Conservation (phyloP, 2,888 invertebrate species). For the Craniophora ligustri region DNA sequence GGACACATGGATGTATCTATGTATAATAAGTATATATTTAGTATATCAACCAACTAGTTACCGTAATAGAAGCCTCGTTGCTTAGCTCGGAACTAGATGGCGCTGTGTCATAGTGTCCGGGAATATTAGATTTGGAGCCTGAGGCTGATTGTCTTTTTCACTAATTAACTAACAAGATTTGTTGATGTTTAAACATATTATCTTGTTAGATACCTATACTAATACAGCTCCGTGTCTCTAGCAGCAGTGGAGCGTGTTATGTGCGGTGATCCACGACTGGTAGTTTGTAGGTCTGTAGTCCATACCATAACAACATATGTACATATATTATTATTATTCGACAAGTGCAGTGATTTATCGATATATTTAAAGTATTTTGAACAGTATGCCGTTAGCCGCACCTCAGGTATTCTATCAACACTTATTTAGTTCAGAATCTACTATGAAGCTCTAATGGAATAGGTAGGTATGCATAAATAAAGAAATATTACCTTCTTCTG, state of each 20-base stretch:
- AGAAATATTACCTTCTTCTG: too few species aligned
- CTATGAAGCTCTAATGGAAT: too few species aligned
- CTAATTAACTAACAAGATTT: conserved; percentile 22
- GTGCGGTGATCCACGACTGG: conserved; percentile 49
- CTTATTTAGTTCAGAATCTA: neutral
- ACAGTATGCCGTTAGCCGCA: conserved; percentile 19
- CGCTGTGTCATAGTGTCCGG: too few species aligned
- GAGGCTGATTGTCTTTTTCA: conserved; percentile 16
- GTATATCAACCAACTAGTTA: too few species aligned
- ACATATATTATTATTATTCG: conserved; percentile 44
- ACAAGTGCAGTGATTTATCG: conserved; percentile 57
- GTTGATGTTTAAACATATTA: conserved; percentile 38
- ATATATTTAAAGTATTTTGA: conserved; percentile 13
- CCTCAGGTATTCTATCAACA: conserved; percentile 15
- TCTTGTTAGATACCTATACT: conserved; percentile 23
- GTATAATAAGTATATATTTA: too few species aligned
- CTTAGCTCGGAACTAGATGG: too few species aligned
- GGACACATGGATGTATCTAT: too few species aligned
- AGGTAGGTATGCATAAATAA: too few species aligned
- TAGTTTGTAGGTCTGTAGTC: conserved; percentile 51
- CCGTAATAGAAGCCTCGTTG: too few species aligned
- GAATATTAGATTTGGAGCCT: neutral
- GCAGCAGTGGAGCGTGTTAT: conserved; percentile 36
- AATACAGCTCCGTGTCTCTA: conserved; percentile 19
- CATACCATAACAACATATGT: conserved; percentile 43